phyloP scores from a whole-genome alignment of 92 coral and sea anemone species.

The Porites rus region DNA sequence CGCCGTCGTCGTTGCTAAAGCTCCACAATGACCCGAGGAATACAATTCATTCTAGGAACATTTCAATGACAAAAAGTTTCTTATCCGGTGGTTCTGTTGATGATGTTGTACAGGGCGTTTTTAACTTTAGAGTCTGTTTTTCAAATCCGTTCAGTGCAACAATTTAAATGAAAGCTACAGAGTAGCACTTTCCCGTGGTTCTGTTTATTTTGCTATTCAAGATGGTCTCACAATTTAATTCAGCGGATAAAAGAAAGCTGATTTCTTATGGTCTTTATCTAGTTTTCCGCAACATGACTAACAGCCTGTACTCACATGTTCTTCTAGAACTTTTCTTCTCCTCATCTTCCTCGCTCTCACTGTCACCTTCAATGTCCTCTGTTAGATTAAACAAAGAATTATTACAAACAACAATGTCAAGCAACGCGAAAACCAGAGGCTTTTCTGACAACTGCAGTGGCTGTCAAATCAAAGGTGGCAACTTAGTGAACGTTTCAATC shows the following conservation, averaged over 20 bases:
- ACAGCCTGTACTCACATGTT: slow-evolving; percentile 63
- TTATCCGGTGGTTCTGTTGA: background rate
- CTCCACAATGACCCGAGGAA: too few species aligned
- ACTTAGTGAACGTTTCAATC: too few species aligned
- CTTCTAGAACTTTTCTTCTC: slow-evolving; percentile 65
- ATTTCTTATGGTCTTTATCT: too few species aligned
- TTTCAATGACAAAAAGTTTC: background rate
- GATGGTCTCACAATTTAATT: too few species aligned
- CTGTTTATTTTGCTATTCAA: background rate
- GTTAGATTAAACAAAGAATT: background rate
- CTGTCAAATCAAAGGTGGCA: too few species aligned
- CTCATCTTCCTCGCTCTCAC: slow-evolving; percentile 79
- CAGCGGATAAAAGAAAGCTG: too few species aligned
- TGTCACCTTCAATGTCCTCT: slow-evolving; percentile 96
- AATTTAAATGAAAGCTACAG: background rate
- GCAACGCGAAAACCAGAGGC: too few species aligned
- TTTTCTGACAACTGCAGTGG: too few species aligned
- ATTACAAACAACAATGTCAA: too few species aligned
- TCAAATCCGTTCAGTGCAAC: background rate
- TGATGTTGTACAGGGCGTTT: background rate
- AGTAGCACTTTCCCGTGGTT: background rate
- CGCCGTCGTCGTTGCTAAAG: too few species aligned
- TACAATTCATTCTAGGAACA: too few species aligned
- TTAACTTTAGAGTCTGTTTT: background rate
- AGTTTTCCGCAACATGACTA: background rate